Evolutionary conservation across 2,888 invertebrate species (phyloP), one percentile per base, ranked within the genome.

Genomic region (Drosophila koepferae): DNA sequence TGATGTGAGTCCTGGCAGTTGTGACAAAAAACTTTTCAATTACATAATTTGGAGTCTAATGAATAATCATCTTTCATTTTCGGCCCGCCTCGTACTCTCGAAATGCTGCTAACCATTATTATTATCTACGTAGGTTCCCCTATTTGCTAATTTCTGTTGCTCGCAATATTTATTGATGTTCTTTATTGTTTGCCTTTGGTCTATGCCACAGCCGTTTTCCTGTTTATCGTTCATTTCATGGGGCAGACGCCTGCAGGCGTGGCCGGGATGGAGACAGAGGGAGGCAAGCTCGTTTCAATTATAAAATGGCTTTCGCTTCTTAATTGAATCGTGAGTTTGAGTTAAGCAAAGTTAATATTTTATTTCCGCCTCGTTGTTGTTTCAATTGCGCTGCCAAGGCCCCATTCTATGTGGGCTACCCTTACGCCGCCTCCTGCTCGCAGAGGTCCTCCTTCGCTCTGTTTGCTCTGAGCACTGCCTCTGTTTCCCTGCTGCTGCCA

Each of bases 231-330:
- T 41, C 43, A 54, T 53, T 63, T 65, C 7, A 41, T 44, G 36
- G 28, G 14, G 18, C 20, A 20, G 64, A 40, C 20, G 54, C 54
- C 54, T 38, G 23, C 20, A n/a, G 49, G 65, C 55, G 55, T 64
- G 63, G 61, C 68, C 54, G 56, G 43, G 60, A 20, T 61, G 44
- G 44, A 56, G 66, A 58, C 66, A 36, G 63, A 59, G 61, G 61
- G 66, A 56, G 72, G 41, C 65, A 48, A 23, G 67, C 68, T 74
- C 69, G 81, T 82, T 90, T 90, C 87, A 91, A 87, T 91, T 90
- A 90, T 83, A 90, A 90, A 91, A 91, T 90, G 90, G 91, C 91
- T 90, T 91, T 91, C 78, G 83, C 75, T 88, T 80, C 82, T 49
- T 85, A 90, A 90, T 91, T 88, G 89, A 90, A 90, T 84, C 81